Base-by-base conservation (phyloP, 2,113 vertebrate species). In the Xiphias gladius region DNA sequence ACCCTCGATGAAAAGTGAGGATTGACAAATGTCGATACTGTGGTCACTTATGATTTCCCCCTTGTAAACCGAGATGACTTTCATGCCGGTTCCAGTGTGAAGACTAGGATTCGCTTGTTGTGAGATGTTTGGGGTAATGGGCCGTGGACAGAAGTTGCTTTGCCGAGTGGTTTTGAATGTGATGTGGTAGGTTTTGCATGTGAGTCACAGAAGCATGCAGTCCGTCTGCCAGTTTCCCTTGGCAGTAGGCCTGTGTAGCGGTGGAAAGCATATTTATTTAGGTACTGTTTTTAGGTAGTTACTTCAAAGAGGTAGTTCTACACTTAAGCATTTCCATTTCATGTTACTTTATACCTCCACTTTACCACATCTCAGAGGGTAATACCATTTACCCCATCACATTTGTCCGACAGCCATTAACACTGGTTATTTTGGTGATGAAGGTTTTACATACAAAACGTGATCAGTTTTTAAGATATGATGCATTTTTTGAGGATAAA, bases 1-100 rank as follows among this genome's bases (percentile, higher is more conserved):
- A 88, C 82, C 84, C 72, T 79, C 43, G 19, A 26, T 74, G 19
- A 78, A 86, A 88, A 78, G 58, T 71, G 65, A 83, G 62, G 61
- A 83, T 9, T 76, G 57, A 71, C 26, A 74, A 55, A 89, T 63
- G 73, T 63, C 71, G 11, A 79, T 32, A 46, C 70, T 22, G 61
- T 17, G 22, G 63, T 68, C 54, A 72, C 57, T 78, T 50, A 32
- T 3, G 46, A 69, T 43, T 62, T 48, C 50, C 50, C 1, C 7
- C 1, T 1, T 70, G 57, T 62, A 86, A 88, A 64, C 3, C 12
- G n/a, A 76, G 61, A 58, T 32, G 5, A 66, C 17, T 79, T 73
- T 79, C n/a, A 70, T 70, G 66, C 37, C 16, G 3, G 46, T 13
- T 64, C 32, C 26, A 52, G 5, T 4, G 26, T 48, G 43, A 67